A percentile compares a stretch with the other conserved stretches of the same genome.
phyloP scores from a whole-genome alignment of 2,888 invertebrate species.

The Cheilosia grossa region DNA sequence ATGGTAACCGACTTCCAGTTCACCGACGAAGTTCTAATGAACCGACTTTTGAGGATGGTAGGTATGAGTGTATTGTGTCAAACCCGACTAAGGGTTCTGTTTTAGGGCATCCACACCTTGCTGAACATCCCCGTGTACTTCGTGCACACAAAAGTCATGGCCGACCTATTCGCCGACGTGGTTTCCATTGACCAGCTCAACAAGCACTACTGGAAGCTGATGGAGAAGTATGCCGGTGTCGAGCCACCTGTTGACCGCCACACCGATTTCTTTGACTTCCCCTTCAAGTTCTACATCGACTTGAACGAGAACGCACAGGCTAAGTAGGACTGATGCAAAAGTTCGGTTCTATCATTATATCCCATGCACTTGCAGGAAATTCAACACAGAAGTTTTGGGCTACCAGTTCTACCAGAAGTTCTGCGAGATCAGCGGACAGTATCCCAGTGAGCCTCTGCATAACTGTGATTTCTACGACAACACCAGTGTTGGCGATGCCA shows the following conservation, averaged over 20 bases:
- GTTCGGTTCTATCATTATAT: neutral
- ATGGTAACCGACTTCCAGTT: slow-evolving; percentile 77
- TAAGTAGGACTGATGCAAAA: neutral
- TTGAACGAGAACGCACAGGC: slow-evolving; percentile 14
- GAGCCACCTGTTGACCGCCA: slow-evolving; percentile 86
- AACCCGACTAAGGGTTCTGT: neutral
- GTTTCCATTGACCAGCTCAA: slow-evolving; percentile 86
- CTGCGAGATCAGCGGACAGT: slow-evolving; percentile 27
- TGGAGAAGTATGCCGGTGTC: slow-evolving; percentile 86
- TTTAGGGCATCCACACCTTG: slow-evolving; percentile 87
- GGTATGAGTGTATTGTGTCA: slow-evolving; percentile 2
- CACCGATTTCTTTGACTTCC: slow-evolving; percentile 3
- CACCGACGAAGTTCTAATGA: slow-evolving; percentile 77
- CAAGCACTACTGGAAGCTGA: slow-evolving; percentile 87
- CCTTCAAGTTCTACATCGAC: slow-evolving; percentile 21
- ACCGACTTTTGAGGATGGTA: slow-evolving; percentile 81
- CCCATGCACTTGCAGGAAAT: neutral
- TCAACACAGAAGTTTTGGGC: slow-evolving; percentile 8
- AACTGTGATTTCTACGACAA: slow-evolving; percentile 91
- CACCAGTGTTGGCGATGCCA: slow-evolving; percentile 29
- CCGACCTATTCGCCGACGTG: slow-evolving; percentile 86
- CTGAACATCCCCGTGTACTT: slow-evolving; percentile 89
- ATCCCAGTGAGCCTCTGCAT: slow-evolving; percentile 86
- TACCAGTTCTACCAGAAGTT: slow-evolving; percentile 33
- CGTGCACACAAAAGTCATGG: slow-evolving; percentile 88